phyloP scores from a whole-genome alignment of 1,140 invertebrate species.

The Cherax destructor region DNA sequence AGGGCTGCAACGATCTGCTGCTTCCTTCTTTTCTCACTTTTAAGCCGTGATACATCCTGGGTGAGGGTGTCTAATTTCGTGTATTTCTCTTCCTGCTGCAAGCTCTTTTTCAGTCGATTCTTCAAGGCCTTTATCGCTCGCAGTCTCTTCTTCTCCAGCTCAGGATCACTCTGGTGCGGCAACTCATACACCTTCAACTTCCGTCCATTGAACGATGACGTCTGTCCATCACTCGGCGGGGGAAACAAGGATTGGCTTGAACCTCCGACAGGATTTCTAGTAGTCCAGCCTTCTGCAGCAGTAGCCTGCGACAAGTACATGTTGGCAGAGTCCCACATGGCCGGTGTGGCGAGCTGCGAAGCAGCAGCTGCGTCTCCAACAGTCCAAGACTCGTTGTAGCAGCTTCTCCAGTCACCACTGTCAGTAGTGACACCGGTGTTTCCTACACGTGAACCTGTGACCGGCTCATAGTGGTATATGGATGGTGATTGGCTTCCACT shows the following conservation, averaged over 20 bases:
- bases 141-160: conserved; percentile 1
- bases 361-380: neutral
- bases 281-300: neutral
- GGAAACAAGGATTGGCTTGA: neutral
- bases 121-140: conserved; percentile 7
- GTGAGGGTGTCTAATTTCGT: too few species aligned
- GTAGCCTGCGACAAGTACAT: neutral
- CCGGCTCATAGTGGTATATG: too few species aligned
- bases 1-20: too few species aligned
- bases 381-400: too few species aligned
- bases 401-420: too few species aligned
- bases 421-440: too few species aligned
- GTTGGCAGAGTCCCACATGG: neutral
- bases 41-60: too few species aligned
- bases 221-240: neutral
- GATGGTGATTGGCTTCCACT: too few species aligned
- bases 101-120: neutral
- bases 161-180: neutral
- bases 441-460: too few species aligned
- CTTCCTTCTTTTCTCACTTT: too few species aligned
- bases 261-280: neutral
- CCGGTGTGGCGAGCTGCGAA: neutral
- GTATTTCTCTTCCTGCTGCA: neutral
- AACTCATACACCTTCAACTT: neutral
- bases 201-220: neutral